phyloP scores from a whole-genome alignment of 2,797 vertebrate species.

The Channa striata region DNA sequence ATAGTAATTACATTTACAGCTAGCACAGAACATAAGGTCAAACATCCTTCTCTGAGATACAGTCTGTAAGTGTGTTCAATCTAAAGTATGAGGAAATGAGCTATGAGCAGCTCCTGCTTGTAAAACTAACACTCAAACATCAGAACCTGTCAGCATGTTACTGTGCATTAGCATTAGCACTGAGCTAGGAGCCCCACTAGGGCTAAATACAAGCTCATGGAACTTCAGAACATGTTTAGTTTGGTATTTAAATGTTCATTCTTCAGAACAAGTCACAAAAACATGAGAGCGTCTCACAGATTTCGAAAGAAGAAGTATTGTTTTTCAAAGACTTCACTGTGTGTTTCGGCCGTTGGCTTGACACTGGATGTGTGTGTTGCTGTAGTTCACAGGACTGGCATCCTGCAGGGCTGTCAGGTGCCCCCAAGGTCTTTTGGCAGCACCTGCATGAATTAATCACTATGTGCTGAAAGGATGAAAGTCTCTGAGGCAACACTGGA shows the following conservation, averaged over 20 bases:
- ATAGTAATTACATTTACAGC: too few species aligned
- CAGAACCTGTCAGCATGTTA: not conserved
- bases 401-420: constrained; percentile 37
- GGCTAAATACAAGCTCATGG: not conserved
- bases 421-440: constrained; percentile 59
- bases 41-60: too few species aligned
- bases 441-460: constrained; percentile 59
- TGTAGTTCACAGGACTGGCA: constrained; percentile 45
- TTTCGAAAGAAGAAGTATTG: constrained; percentile 20
- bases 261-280: constrained; percentile 4
- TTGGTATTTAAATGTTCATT: not conserved
- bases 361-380: constrained; percentile 38
- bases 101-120: too few species aligned
- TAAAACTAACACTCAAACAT: not conserved
- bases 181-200: not conserved
- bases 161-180: not conserved
- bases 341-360: constrained; percentile 40
- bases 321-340: constrained; percentile 34
- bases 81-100: too few species aligned
- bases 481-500: constrained; percentile 37
- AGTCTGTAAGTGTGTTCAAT: too few species aligned
- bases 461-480: constrained; percentile 37
- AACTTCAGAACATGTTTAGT: not conserved
- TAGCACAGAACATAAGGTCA: too few species aligned
- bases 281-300: constrained; percentile 14